phyloP scores from a whole-genome alignment of 2,888 invertebrate species.

The Bembecia ichneumoniformis region DNA sequence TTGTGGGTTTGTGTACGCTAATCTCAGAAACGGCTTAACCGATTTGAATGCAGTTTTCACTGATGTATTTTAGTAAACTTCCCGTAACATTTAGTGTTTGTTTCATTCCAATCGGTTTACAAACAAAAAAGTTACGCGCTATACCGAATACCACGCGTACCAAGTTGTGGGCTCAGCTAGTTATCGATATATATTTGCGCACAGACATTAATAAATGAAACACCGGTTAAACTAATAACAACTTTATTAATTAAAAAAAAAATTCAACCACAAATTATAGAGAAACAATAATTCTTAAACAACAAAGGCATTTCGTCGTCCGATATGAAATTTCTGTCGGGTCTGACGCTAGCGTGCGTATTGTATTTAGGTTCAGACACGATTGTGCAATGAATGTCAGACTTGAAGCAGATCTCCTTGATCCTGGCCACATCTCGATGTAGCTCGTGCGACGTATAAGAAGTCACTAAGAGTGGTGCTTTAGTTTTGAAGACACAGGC shows the following conservation, averaged over 20 bases:
- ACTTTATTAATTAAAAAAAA: neutral
- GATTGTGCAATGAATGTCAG: slow-evolving; percentile 58
- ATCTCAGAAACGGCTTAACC: no score
- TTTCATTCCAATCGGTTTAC: no score
- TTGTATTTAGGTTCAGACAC: slow-evolving; percentile 72
- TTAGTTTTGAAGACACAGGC: slow-evolving; percentile 65
- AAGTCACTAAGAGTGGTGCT: slow-evolving; percentile 76
- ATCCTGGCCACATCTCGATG: slow-evolving; percentile 74
- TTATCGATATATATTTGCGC: no score
- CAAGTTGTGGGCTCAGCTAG: no score
- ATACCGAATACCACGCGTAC: no score
- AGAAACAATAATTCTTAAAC: slow-evolving; percentile 79
- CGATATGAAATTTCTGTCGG: slow-evolving; percentile 81
- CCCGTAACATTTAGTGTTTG: no score
- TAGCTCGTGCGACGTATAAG: slow-evolving; percentile 78
- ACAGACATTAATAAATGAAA: no score
- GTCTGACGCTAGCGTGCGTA: slow-evolving; percentile 77
- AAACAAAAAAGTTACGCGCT: no score
- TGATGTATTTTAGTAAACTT: no score
- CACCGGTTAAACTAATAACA: neutral
- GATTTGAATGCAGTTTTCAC: no score
- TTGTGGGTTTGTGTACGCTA: no score
- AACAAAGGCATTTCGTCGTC: slow-evolving; percentile 79
- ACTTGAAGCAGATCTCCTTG: slow-evolving; percentile 40
- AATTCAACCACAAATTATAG: slow-evolving; percentile 55